These are phyloP conservation scores for Idris sp. DNA, from an alignment of 1,140 invertebrate species.

Conservation along the genomic window DNA sequence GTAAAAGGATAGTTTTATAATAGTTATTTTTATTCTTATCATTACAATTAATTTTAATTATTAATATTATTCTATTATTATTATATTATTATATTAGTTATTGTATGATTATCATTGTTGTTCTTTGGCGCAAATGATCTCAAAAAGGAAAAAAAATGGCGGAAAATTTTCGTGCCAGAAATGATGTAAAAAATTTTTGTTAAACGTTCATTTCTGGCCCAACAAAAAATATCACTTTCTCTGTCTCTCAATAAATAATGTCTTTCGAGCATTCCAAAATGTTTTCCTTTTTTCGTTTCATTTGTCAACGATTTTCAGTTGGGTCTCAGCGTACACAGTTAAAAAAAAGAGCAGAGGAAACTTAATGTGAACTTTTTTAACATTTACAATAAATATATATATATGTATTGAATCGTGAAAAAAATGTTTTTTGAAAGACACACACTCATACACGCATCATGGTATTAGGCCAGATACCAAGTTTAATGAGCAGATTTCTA, in stretches of 20 bases:
- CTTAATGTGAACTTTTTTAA: slow-evolving; percentile 47
- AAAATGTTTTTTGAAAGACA: no score
- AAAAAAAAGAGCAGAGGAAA: no score
- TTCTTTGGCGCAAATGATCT: slow-evolving; percentile 74
- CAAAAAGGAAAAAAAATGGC: slow-evolving; percentile 57
- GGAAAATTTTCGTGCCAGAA: no score
- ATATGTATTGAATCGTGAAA: no score
- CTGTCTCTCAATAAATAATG: no score
- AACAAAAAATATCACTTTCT: no score
- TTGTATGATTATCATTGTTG: slow-evolving; percentile 71
- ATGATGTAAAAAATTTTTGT: no score
- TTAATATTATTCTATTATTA: slow-evolving; percentile 61
- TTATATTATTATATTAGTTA: slow-evolving; percentile 64
- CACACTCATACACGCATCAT: slow-evolving; percentile 48
- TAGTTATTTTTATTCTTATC: slow-evolving; percentile 75
- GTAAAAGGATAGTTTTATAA: slow-evolving; percentile 73
- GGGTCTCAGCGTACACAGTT: slow-evolving; percentile 21
- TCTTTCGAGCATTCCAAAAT: no score
- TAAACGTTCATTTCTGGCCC: no score
- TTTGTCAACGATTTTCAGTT: slow-evolving; percentile 9
- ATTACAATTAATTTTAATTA: slow-evolving; percentile 63
- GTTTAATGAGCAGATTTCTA: slow-evolving; percentile 59
- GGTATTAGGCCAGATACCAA: slow-evolving; percentile 65
- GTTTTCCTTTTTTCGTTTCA: slow-evolving; percentile 21
- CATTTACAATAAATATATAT: slow-evolving; percentile 32